phyloP scores from a whole-genome alignment of 2,113 vertebrate genomes.

The Corydoras sp. region DNA sequence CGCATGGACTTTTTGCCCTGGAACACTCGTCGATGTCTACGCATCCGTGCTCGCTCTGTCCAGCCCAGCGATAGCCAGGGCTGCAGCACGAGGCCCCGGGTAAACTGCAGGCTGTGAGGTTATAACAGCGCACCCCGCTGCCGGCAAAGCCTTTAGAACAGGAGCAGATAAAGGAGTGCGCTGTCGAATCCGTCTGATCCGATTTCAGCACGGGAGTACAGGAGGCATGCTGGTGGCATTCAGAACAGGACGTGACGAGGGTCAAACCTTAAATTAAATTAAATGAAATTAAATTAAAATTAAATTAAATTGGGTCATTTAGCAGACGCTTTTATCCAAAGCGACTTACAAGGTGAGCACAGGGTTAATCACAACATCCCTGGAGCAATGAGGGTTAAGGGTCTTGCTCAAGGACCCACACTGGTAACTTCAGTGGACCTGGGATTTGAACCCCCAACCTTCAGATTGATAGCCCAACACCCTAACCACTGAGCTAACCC shows the following conservation, averaged over 20 bases:
- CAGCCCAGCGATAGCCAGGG: conserved; percentile 49
- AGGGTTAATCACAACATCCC: no score
- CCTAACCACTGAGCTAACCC: no score
- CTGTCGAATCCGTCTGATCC: not conserved
- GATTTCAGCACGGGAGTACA: conserved; percentile 1
- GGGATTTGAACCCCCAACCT: no score
- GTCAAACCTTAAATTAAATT: no score
- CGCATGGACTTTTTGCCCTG: conserved; percentile 36
- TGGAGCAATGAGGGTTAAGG: no score
- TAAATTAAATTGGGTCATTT: no score
- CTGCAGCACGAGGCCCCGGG: conserved; percentile 41
- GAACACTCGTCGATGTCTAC: conserved; percentile 54
- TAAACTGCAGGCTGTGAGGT: conserved; percentile 32
- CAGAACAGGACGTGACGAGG: conserved; percentile 18
- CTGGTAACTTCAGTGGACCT: no score
- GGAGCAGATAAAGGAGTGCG: conserved; percentile 36
- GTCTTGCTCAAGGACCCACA: no score
- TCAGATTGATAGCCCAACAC: no score
- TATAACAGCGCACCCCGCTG: conserved; percentile 50
- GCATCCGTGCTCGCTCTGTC: conserved; percentile 37
- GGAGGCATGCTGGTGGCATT: conserved; percentile 10
- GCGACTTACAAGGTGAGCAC: no score
- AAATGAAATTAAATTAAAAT: no score
- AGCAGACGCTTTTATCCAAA: no score
- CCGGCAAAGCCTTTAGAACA: conserved; percentile 56